A percentile compares a stretch with the other conserved stretches of the same genome.
Conservation (phyloP, 2,888 invertebrate species). For the Gandaritis pyraliata region DNA sequence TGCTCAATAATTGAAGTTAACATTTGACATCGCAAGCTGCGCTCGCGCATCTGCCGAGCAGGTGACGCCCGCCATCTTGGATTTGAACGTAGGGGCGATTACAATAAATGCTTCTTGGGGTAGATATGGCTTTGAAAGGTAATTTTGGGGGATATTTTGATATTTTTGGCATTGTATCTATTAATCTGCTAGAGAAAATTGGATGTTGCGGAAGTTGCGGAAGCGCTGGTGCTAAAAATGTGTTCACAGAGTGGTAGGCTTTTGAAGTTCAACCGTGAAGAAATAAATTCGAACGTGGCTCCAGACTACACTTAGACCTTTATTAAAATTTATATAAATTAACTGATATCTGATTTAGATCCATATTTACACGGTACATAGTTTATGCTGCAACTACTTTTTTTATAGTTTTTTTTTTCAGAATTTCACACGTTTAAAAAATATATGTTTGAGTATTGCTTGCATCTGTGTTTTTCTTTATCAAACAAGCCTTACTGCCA, state of each 20-base stretch:
- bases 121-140: constrained; percentile 19
- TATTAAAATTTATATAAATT: too few relatives aligned
- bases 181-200: neutral
- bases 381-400: too few relatives aligned
- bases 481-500: too few relatives aligned
- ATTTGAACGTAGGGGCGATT: constrained; percentile 35
- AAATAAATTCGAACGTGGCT: too few relatives aligned
- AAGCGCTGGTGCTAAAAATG: neutral
- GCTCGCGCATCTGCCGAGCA: constrained; percentile 67
- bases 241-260: neutral
- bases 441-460: too few relatives aligned
- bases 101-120: constrained; percentile 36
- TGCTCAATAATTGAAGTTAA: constrained; percentile 36
- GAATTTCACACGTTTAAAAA: too few relatives aligned
- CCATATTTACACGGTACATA: too few relatives aligned
- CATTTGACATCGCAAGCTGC: constrained; percentile 61
- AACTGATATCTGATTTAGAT: too few relatives aligned
- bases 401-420: too few relatives aligned
- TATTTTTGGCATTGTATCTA: neutral
- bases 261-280: too few relatives aligned
- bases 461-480: too few relatives aligned
- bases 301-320: too few relatives aligned
- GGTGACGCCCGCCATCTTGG: constrained; percentile 62
- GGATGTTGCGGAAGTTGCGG: neutral
- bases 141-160: constrained; percentile 11